phyloP scores from a whole-genome alignment of 2,888 invertebrate species.

The Agapostemon virescens region DNA sequence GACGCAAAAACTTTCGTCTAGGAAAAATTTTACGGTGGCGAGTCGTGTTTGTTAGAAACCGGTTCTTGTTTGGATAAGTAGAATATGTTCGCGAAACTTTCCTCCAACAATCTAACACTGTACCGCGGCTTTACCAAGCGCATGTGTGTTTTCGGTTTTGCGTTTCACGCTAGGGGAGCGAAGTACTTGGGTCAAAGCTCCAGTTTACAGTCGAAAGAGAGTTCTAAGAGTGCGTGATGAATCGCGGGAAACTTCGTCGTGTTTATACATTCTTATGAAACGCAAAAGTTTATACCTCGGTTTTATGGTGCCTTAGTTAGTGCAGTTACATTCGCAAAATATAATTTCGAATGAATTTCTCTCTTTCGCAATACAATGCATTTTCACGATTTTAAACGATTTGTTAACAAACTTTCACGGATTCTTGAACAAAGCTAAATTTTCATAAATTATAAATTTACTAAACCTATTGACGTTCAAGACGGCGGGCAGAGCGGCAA shows the following conservation, averaged over 20 bases:
- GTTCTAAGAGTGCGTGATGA: slow-evolving; percentile 41
- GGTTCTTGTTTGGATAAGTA: background rate
- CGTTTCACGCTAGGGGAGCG: slow-evolving; percentile 15
- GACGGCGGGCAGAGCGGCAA: no score
- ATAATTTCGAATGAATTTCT: background rate
- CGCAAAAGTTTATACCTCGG: slow-evolving; percentile 39
- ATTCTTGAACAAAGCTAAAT: background rate
- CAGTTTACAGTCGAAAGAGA: slow-evolving; percentile 27
- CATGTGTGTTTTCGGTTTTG: slow-evolving; percentile 34
- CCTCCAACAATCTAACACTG: background rate
- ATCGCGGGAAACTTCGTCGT: slow-evolving; percentile 38
- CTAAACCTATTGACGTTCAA: background rate
- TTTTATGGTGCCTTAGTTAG: slow-evolving; percentile 39
- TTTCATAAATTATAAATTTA: background rate
- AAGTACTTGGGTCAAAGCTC: slow-evolving; percentile 37
- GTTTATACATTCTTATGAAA: slow-evolving; percentile 36
- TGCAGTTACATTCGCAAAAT: slow-evolving; percentile 18
- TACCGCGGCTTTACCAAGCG: background rate
- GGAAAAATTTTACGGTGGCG: background rate
- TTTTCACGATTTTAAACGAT: background rate
- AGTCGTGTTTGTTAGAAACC: background rate
- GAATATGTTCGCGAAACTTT: slow-evolving; percentile 6
- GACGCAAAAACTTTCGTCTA: background rate
- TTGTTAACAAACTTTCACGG: background rate
- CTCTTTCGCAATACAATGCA: background rate